A percentile compares a stretch with the other conserved stretches of the same genome.
These are phyloP conservation scores for Cryptoprocta ferox DNA, from an alignment of 2,797 vertebrate genomes.

Conservation along the genomic window DNA sequence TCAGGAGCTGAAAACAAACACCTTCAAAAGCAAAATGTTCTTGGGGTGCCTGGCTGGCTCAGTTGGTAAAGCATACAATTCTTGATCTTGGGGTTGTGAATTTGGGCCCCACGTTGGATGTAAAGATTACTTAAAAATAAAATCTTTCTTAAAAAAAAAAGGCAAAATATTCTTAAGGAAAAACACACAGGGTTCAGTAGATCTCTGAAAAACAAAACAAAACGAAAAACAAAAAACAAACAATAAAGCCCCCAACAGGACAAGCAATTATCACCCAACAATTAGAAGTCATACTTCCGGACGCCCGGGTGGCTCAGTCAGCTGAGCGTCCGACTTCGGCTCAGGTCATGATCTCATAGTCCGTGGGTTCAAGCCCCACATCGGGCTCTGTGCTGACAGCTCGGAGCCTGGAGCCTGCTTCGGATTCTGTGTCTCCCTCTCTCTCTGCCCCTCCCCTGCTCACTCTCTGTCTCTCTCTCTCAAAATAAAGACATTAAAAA, in stretches of 20 bases:
- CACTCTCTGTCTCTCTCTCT: too few species aligned
- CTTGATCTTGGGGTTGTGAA: not conserved
- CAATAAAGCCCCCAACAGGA: not conserved
- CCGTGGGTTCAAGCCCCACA: too few species aligned
- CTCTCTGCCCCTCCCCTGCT: too few species aligned
- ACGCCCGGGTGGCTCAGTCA: too few species aligned
- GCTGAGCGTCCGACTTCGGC: too few species aligned
- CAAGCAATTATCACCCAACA: not conserved
- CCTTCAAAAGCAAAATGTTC: slow-evolving; percentile 51
- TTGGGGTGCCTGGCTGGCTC: not conserved
- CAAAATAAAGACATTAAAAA: too few species aligned
- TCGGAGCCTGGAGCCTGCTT: too few species aligned
- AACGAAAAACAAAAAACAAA: not conserved
- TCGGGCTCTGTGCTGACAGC: too few species aligned
- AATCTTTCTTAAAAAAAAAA: not conserved
- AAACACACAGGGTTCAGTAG: not conserved
- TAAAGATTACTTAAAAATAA: not conserved
- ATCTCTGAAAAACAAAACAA: not conserved
- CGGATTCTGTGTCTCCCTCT: too few species aligned
- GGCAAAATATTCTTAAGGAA: slow-evolving; percentile 40
- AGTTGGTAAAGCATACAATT: not conserved
- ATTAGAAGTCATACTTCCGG: not conserved
- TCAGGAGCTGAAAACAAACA: not conserved
- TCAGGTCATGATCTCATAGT: too few species aligned
- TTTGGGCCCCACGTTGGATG: not conserved